Percentiles rank a stretch among this genome's conserved stretches.
Conservation (phyloP, 2,113 vertebrate genomes). For the Thalassarche chlororhynchos region DNA sequence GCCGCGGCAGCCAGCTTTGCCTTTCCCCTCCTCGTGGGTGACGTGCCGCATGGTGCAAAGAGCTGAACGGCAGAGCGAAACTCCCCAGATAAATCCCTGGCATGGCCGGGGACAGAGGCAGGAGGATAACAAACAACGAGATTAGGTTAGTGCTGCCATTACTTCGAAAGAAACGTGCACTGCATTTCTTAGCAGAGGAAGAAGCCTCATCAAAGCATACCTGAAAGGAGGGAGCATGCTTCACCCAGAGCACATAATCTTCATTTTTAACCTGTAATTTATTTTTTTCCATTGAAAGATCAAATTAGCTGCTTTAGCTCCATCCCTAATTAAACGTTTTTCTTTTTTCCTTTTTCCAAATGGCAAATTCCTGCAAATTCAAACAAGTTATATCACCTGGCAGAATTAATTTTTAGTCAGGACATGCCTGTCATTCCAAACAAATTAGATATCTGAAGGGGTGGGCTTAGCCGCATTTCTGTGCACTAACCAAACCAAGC, state of each 20-base stretch:
- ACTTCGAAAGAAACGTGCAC: fast-evolving
- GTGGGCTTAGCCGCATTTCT: conserved; percentile 39
- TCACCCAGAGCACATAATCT: conserved; percentile 18
- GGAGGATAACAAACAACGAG: not conserved
- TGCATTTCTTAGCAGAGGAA: not conserved
- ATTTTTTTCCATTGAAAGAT: conserved; percentile 35
- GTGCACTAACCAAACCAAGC: conserved; percentile 14
- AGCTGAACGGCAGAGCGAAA: not conserved
- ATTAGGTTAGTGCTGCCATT: not conserved
- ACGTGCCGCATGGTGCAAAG: fast-evolving
- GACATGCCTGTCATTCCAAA: conserved; percentile 77
- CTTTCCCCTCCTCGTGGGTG: not conserved
- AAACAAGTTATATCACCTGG: conserved; percentile 72
- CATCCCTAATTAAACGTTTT: conserved; percentile 59
- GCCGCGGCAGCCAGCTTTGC: not conserved
- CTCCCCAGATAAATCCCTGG: not conserved
- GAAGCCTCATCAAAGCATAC: conserved; percentile 63
- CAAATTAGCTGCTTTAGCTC: conserved; percentile 62
- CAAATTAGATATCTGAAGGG: conserved; percentile 68
- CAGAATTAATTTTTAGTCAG: conserved; percentile 70
- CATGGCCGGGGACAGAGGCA: not conserved
- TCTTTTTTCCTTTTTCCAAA: conserved; percentile 57
- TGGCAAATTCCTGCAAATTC: conserved; percentile 70
- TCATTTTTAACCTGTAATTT: conserved; percentile 61
- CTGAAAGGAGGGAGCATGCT: conserved; percentile 23